Base-by-base conservation (phyloP, 2,113 vertebrate species). In the Epinephelus moara region DNA sequence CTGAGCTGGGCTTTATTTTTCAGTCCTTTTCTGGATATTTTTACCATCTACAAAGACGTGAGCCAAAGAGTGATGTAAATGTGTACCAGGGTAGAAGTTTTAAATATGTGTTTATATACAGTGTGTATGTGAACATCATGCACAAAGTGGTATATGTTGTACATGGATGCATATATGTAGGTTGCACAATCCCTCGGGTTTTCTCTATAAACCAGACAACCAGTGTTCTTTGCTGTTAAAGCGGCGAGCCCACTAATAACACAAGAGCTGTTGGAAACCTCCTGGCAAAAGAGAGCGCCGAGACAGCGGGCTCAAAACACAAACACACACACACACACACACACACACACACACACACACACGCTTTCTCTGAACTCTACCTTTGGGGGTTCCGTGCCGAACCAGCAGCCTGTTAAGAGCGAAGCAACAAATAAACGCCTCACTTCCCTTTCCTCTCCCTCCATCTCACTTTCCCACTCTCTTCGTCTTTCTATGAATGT, bases 351-450 rank as follows among this genome's bases (percentile, higher is more conserved):
- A 45, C 53, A 25, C 49, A 37, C 68, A 40, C 30, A 73, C 55
- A 30, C 42, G 5, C 11, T 85, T 53, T 84, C 84, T 89, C 91
- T 92, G 84, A 87, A 89, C 85, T 89, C 77, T 93, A 94, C 92
- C 89, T 90, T 91, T 92, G 91, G 92, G 91, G 92, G 87, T 91
- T 93, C 89, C 81, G 87, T 92, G 86, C 85, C 81, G 75, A 91
- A 92, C 78, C 80, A 89, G 83, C 93, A 88, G 84, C 87, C 90
- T 89, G 90, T 92, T 94, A 90, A 86, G 75, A 93, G 91, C 88
- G 84, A 86, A 89, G 83, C 87, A 94, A 90, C 93, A 93, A 92
- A 91, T 92, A 94, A 94, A 94, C 42, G 88, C 90, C 89, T 91
- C 90, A 94, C 92, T 92, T 93, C 88, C 90, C 85, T 87, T 91